A percentile compares a stretch with the other conserved stretches of the same genome.
These are phyloP conservation scores for Polyergus mexicanus DNA, from an alignment of 1,140 invertebrate species.

Conservation along the genomic window DNA sequence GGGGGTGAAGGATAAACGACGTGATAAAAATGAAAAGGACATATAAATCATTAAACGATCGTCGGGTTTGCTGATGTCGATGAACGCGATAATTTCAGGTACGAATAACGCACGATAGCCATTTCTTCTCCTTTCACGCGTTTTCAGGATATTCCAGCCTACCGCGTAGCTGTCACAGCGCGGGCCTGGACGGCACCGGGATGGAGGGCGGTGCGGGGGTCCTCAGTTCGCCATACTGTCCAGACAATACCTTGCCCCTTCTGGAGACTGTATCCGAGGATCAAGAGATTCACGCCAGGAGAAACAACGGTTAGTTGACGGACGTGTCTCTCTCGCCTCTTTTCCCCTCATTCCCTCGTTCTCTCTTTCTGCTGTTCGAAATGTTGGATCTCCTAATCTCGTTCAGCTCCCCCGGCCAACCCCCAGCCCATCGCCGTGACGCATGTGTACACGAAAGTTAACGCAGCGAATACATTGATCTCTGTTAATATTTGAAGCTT, in stretches of 20 bases:
- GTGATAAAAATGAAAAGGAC: background rate
- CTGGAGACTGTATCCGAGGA: slow-evolving; percentile 90
- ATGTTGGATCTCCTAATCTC: slow-evolving; percentile 30
- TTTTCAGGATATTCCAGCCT: slow-evolving; percentile 92
- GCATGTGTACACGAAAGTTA: slow-evolving; percentile 35
- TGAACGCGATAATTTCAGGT: background rate
- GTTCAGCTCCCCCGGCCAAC: slow-evolving; percentile 19
- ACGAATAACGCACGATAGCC: background rate
- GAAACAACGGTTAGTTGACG: slow-evolving; percentile 84
- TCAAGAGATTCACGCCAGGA: slow-evolving; percentile 86
- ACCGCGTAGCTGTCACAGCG: slow-evolving; percentile 91
- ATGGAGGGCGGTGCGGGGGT: slow-evolving; percentile 83
- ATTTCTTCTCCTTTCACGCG: background rate
- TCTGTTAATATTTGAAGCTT: slow-evolving; percentile 15
- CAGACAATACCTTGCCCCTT: slow-evolving; percentile 87
- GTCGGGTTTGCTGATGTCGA: background rate
- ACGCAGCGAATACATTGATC: slow-evolving; percentile 24
- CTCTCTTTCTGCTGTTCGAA: slow-evolving; percentile 12
- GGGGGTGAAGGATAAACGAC: too few relatives aligned
- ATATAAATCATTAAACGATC: background rate
- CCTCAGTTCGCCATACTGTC: slow-evolving; percentile 86
- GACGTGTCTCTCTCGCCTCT: slow-evolving; percentile 6
- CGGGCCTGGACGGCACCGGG: slow-evolving; percentile 87
- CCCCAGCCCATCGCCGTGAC: slow-evolving; percentile 15
- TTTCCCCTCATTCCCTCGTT: background rate